These are phyloP conservation scores for Orientallactaga bullata DNA, from an alignment of 2,113 vertebrate species.

Conservation along the genomic window DNA sequence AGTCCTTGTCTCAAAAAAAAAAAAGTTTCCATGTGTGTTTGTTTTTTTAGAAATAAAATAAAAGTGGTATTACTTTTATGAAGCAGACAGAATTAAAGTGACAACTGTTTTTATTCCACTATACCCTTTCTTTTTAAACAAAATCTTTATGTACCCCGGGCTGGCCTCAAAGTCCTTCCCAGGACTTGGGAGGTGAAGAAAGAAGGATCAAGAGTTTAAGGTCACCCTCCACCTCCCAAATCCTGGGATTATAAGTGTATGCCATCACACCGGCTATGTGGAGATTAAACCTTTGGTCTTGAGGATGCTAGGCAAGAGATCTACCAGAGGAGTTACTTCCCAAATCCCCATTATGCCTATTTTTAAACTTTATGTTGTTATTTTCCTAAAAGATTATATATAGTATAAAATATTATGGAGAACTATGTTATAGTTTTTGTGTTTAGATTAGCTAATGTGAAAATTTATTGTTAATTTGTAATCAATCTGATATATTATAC, in stretches of 20 bases:
- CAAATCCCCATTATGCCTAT: background rate
- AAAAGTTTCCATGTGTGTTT: background rate
- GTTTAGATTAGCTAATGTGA: slow-evolving; percentile 31
- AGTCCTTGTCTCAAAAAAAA: no score
- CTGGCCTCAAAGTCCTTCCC: background rate
- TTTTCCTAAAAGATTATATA: slow-evolving; percentile 44
- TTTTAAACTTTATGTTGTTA: background rate
- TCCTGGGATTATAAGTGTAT: no score
- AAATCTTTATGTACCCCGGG: no score
- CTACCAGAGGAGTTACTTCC: no score
- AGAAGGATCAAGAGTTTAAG: no score
- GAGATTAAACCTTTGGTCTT: no score
- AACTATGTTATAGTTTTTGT: background rate
- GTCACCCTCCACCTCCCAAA: no score
- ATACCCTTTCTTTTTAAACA: background rate
- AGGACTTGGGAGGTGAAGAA: no score
- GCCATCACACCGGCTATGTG: no score
- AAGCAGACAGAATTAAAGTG: slow-evolving; percentile 35
- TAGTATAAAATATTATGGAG: background rate
- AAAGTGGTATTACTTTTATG: slow-evolving; percentile 13
- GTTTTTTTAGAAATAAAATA: background rate
- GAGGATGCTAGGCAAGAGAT: no score
- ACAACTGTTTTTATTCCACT: background rate
- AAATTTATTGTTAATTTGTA: background rate
- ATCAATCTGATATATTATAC: background rate